Percentiles rank a stretch among this genome's conserved stretches.
These are phyloP conservation scores for Monopis laevigella DNA, from an alignment of 2,888 invertebrate species.

Conservation along the genomic window DNA sequence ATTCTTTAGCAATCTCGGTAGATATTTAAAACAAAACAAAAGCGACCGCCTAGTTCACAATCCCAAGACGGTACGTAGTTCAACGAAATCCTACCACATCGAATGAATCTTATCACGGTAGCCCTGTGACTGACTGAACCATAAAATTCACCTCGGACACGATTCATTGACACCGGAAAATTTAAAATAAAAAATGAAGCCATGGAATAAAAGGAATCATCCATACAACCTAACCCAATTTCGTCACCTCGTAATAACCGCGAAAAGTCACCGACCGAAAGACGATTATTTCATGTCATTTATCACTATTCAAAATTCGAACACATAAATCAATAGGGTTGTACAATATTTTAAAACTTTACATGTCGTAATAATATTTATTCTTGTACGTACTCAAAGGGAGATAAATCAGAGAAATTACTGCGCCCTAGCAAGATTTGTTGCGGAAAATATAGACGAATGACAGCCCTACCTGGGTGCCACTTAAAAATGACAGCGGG, in stretches of 20 bases:
- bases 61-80: too few species aligned
- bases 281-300: slow-evolving; percentile 29
- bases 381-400: background rate
- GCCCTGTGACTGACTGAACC: too few species aligned
- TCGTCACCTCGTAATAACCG: slow-evolving; percentile 14
- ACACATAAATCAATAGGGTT: too few species aligned
- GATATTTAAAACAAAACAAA: too few species aligned
- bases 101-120: too few species aligned
- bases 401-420: background rate
- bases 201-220: slow-evolving; percentile 3
- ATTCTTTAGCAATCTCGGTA: too few species aligned
- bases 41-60: too few species aligned
- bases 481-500: slow-evolving; percentile 45
- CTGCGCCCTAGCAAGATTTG: background rate
- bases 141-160: background rate
- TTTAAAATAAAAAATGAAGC: slow-evolving; percentile 2
- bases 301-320: slow-evolving; percentile 31
- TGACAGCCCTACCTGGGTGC: slow-evolving; percentile 14
- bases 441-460: slow-evolving; percentile 5
- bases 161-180: slow-evolving; percentile 8
- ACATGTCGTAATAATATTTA: too few species aligned
- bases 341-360: too few species aligned
- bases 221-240: slow-evolving; percentile 30
- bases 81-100: too few species aligned
- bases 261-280: slow-evolving; percentile 19